Evolutionary conservation across 2,888 invertebrate genomes (phyloP), one percentile per base, ranked within the genome.

Genomic region (Machimus rusticus): DNA sequence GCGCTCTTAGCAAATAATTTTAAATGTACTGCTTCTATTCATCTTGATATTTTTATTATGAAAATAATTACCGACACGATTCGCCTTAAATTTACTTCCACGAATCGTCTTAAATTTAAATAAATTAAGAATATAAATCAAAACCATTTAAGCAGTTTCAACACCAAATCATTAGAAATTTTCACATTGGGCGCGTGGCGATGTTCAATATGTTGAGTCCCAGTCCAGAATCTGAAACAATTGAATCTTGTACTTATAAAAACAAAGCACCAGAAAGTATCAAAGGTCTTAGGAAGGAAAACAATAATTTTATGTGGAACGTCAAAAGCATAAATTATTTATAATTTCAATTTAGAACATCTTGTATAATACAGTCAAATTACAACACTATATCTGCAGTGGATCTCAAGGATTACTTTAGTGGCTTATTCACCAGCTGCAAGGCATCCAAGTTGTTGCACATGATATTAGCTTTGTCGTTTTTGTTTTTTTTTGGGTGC

Each of bases 1-100:
- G 85, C 85, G 85, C 85, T 85, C 85, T 74, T 85, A 85, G 85
- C 85, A 85, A 85, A 85, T 85, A 74, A 85, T 85, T 85, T 85
- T 85, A 74, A 85, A 74, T 85, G 46, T 85, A 74, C 74, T 85
- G 85, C 85, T 85, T 74, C 85, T 85, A 85, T 85, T 85, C 74
- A 85, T 74, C 85, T 66, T 85, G 74, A 85, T 74, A 85, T 85
- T 16, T 66, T 84, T 39, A 39, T 79, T 46, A 57, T 57, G 57
- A 82, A 82, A 82, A 82, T 82, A 82, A 82, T 82, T 82, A 82
- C 82, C 82, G 82, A 82, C 82, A 82, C 66, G 57, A 51, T 82
- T 57, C 82, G 79, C 28, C 28, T 66, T 79, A 66, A 78, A 78
- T 78, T 51, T 57, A 82, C 37, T 57, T 51, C 14, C 82, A 82